Evolutionary conservation across 1,140 invertebrate genomes (phyloP).

Genomic region (Drosophila persimilis): DNA sequence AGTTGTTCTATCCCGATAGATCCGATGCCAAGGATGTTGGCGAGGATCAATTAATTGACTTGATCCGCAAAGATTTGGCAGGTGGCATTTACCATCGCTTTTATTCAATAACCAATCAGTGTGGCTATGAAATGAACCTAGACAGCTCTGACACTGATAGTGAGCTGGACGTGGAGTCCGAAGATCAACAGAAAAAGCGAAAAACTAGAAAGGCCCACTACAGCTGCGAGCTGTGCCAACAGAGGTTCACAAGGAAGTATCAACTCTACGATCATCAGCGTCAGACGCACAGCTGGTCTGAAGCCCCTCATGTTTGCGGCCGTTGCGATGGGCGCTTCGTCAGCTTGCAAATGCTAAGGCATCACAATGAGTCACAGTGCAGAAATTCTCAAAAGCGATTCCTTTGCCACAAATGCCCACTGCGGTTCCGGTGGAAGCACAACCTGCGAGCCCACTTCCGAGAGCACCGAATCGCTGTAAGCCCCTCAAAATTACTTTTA

Average conservation of each 20-base stretch:
- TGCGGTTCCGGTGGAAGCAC: conserved; percentile 77
- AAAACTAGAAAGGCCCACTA: conserved; percentile 45
- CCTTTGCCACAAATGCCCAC: conserved; percentile 70
- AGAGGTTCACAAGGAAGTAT: conserved; percentile 81
- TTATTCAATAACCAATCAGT: conserved; percentile 71
- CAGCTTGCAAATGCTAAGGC: conserved; percentile 58
- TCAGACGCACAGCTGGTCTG: conserved; percentile 62
- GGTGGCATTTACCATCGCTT: conserved; percentile 64
- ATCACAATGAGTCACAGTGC: conserved; percentile 73
- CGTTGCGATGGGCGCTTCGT: conserved; percentile 73
- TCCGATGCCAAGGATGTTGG: conserved; percentile 55
- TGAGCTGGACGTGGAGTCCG: conserved; percentile 45
- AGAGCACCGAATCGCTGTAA: conserved; percentile 65
- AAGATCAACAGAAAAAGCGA: conserved; percentile 33
- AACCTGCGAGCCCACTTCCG: conserved; percentile 69
- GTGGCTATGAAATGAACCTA: conserved; percentile 71
- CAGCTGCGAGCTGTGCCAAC: conserved; percentile 83
- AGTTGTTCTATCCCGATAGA: conserved; percentile 58
- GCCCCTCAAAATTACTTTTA: not conserved
- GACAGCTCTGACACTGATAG: conserved; percentile 70
- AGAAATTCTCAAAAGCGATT: conserved; percentile 73
- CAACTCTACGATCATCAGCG: conserved; percentile 73
- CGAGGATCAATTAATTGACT: conserved; percentile 47
- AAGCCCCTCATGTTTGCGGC: conserved; percentile 71
- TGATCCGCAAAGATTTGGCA: conserved; percentile 55